Conservation (phyloP, 2,113 vertebrate species). For the Amblyopsis rosae region DNA sequence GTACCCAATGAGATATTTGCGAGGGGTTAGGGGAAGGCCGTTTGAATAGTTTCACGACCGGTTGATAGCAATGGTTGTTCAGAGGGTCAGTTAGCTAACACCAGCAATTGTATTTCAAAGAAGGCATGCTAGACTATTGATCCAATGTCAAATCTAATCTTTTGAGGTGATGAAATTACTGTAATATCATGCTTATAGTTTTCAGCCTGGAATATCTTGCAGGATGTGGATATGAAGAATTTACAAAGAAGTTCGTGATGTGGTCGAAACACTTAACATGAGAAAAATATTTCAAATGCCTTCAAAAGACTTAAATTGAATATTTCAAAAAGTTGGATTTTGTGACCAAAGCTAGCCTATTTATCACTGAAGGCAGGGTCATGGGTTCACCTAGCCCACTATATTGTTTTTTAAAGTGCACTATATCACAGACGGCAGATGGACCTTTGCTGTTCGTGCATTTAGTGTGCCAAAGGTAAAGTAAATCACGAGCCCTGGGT, state of each 20-base stretch:
- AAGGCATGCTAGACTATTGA: conserved; percentile 29
- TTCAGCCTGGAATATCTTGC: neutral
- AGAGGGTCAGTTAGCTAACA: conserved; percentile 29
- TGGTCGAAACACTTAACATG: conserved; percentile 29
- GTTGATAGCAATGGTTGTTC: conserved; percentile 56
- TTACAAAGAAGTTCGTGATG: conserved; percentile 6
- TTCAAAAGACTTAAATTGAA: neutral
- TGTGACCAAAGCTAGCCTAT: neutral
- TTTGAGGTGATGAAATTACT: conserved; percentile 31
- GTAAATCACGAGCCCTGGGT: neutral
- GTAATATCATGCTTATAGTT: conserved; percentile 9
- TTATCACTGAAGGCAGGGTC: conserved; percentile 11
- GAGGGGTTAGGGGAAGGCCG: conserved; percentile 67
- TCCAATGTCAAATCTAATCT: conserved; percentile 44
- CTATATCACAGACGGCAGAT: too few species aligned
- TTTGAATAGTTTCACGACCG: conserved; percentile 51
- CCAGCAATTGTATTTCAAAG: conserved; percentile 27
- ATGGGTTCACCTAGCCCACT: conserved; percentile 22
- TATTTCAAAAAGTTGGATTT: neutral
- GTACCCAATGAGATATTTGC: conserved; percentile 42
- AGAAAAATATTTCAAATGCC: conserved; percentile 2
- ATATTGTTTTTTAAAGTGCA: neutral
- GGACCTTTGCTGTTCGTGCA: neutral
- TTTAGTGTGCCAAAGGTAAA: neutral
- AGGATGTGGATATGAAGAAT: neutral